These are phyloP conservation scores for Monopterus albus DNA, from an alignment of 2,113 vertebrate species.

Conservation along the genomic window DNA sequence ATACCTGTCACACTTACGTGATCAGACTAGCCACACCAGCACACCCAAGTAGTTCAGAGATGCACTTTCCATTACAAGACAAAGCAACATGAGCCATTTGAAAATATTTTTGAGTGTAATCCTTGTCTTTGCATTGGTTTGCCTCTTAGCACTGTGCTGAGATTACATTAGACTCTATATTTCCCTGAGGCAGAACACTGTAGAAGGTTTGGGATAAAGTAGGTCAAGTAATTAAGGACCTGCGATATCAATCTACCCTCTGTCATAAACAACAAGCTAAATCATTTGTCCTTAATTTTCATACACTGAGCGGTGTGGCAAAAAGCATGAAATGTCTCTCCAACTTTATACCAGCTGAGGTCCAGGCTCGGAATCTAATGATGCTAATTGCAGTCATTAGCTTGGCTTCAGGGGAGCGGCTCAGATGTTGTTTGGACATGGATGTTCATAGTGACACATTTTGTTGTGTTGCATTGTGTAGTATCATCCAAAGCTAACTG, in stretches of 20 bases:
- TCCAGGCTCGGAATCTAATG: slow-evolving; percentile 44
- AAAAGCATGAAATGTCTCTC: slow-evolving; percentile 26
- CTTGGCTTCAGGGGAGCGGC: slow-evolving; percentile 58
- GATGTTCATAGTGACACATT: slow-evolving; percentile 49
- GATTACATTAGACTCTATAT: neutral
- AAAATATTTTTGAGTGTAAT: too few relatives aligned
- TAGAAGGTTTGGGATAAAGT: neutral
- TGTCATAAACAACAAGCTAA: slow-evolving; percentile 22
- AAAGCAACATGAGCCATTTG: too few relatives aligned
- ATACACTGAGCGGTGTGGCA: slow-evolving; percentile 4
- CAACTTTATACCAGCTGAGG: slow-evolving; percentile 62
- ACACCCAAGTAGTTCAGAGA: slow-evolving; percentile 4
- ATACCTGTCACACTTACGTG: slow-evolving; percentile 28
- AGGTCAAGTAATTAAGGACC: slow-evolving; percentile 38
- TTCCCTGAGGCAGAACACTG: neutral
- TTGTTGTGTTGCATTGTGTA: slow-evolving; percentile 59
- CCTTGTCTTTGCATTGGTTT: neutral
- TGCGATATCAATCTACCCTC: slow-evolving; percentile 9
- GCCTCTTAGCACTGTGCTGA: neutral
- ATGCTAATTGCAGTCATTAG: slow-evolving; percentile 76
- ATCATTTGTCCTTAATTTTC: slow-evolving; percentile 21
- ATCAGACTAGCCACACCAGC: neutral
- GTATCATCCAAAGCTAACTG: slow-evolving; percentile 69
- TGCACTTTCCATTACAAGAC: neutral
- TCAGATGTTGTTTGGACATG: slow-evolving; percentile 68